These are phyloP conservation scores for Heliconius eleuchia DNA, from an alignment of 1,140 invertebrate species.

Conservation along the genomic window DNA sequence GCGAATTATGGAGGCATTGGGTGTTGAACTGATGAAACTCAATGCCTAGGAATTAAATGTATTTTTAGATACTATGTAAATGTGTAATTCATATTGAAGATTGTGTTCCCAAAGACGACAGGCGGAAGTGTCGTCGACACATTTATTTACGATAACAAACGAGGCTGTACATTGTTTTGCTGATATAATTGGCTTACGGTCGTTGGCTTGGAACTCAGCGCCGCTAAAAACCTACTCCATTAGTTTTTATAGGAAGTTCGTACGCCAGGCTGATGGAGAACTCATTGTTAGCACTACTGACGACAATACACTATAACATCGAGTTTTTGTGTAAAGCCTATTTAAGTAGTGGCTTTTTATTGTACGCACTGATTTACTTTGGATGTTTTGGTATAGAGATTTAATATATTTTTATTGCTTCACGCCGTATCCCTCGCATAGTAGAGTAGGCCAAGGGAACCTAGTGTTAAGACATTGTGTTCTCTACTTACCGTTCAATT, in stretches of 20 bases:
- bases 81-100: not conserved
- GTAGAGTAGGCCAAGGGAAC: too few species aligned
- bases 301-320: not conserved
- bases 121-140: not conserved
- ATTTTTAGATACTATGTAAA: not conserved
- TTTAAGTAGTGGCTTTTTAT: not conserved
- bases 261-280: constrained; percentile 19
- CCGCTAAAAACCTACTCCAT: constrained; percentile 19
- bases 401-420: not conserved
- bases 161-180: constrained; percentile 15
- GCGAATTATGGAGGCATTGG: too few species aligned
- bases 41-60: not conserved
- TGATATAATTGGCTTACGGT: constrained; percentile 19
- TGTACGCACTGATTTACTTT: not conserved
- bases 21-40: too few species aligned
- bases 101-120: not conserved
- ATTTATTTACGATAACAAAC: constrained; percentile 17
- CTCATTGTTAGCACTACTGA: constrained; percentile 22
- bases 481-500: too few species aligned
- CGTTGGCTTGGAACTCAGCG: constrained; percentile 22
- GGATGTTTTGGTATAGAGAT: not conserved
- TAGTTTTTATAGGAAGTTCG: constrained; percentile 19
- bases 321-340: constrained; percentile 21
- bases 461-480: too few species aligned
- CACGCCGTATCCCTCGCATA: too few species aligned